Conservation (phyloP, 2,888 invertebrate species). For the Tenthredo livida region DNA sequence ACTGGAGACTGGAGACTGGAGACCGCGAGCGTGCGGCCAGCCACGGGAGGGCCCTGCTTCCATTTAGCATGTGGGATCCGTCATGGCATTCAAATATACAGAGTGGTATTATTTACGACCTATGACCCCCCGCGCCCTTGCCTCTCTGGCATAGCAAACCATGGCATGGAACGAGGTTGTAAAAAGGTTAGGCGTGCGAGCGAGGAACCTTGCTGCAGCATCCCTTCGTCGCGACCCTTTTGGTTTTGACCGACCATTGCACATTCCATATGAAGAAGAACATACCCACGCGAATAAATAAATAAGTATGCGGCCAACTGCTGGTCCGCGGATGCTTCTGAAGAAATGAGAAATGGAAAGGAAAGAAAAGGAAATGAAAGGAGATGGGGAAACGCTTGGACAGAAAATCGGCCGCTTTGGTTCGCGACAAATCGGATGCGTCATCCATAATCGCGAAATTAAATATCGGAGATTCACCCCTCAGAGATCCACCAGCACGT, state of each 20-base stretch:
- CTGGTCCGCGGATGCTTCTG: slow-evolving; percentile 34
- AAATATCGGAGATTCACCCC: slow-evolving; percentile 66
- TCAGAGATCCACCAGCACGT: slow-evolving; percentile 54
- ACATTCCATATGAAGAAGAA: slow-evolving; percentile 27
- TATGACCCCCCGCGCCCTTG: slow-evolving; percentile 31
- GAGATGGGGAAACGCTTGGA: neutral
- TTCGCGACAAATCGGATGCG: slow-evolving; percentile 56
- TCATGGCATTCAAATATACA: slow-evolving; percentile 76
- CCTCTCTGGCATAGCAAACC: slow-evolving; percentile 65
- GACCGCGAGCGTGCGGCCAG: slow-evolving; percentile 5
- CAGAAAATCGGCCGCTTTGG: slow-evolving; percentile 1
- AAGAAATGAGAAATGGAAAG: neutral
- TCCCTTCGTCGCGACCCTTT: slow-evolving; percentile 32
- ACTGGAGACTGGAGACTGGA: neutral
- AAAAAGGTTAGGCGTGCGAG: slow-evolving; percentile 61
- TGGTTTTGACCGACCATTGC: slow-evolving; percentile 1
- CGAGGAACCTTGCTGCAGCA: slow-evolving; percentile 1
- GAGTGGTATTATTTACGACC: slow-evolving; percentile 75
- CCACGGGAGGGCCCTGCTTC: slow-evolving; percentile 50
- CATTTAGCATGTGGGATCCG: slow-evolving; percentile 74
- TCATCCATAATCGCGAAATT: slow-evolving; percentile 64
- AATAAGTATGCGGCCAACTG: slow-evolving; percentile 60
- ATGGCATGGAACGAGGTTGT: slow-evolving; percentile 61
- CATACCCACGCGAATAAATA: slow-evolving; percentile 63
- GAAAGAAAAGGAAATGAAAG: neutral